Base-by-base conservation (phyloP, 2,113 vertebrate genomes). In the Pantherophis guttatus region DNA sequence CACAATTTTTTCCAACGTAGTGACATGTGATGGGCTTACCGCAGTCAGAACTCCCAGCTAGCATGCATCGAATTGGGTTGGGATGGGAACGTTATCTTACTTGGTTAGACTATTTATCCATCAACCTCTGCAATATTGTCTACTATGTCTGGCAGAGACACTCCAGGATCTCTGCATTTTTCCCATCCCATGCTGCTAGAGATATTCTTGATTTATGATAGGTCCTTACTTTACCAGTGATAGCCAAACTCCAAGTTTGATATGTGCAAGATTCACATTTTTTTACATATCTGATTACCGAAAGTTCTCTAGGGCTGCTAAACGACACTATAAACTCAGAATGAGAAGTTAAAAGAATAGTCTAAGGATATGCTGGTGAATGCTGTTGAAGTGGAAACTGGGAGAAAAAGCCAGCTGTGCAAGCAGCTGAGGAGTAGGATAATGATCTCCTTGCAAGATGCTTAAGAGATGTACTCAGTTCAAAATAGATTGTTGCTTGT, bases 361-460 rank as follows among this genome's bases (percentile, higher is more conserved):
- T 11, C 65, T 50, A 12, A 19, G 89, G 87, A n/a, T 89, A 24
- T 58, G 26, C 7, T 89, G 70, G 54, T 50, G 62, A 89, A 93
- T 52, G 88, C 26, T 86, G 19, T 44, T 85, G 65, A 93, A 86
- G 48, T 90, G 75, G 55, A 93, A 93, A 90, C 29, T 29, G 75
- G 48, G 21, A 62, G 88, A 86, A 59, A 59, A 86, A 53, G 29
- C 13, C 88, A 93, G 75, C 88, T 90, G 92, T 59, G 88, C 29
- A 86, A 10, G 48, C 88, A 90, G 55, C 92, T 90, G 92, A 39
- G 48, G 48, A 86, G 48, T 19, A 48, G 91, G 88, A 90, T 93
- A 90, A 90, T 93, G 52, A 93, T 54, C 55, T 87, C 21, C 70
- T 62, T 59, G 62, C 29, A 62, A 88, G 92, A 86, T 29, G 52